Base-by-base conservation (phyloP, 1,140 invertebrate species). In the Hypsibius dujardini region DNA sequence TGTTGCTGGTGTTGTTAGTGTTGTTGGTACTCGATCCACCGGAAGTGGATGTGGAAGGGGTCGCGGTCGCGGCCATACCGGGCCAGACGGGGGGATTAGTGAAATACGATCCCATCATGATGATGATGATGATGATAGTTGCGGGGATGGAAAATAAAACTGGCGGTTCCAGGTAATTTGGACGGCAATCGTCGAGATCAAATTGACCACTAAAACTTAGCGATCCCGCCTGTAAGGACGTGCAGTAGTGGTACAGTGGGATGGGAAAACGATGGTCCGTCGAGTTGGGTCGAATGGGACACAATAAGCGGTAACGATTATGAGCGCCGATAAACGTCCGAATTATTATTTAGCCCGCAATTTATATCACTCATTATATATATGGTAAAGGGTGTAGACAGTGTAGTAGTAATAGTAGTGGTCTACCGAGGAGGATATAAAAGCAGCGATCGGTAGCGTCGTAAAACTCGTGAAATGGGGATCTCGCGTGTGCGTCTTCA, bases 281-380 rank as follows among this genome's bases (percentile, higher is more conserved):
- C 28, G 28, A 28, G 28, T 28, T 28, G 28, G 28, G 28, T 28
- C 28, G 28, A 28, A 28, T 28, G 28, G 28, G 28, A 28, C 12
- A 67, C 62, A 67, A 67, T 67, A 67, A 67, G 62, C 62, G 28
- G 12, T 67, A 67, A 67, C 62, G 62, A 67, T 67, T 67, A 67
- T 67, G 62, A 67, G 12, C 28, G 28, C 12, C 62, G 45, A 67
- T 67, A 67, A 67, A 67, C 12, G 62, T 67, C 62, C 3, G 45
- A 67, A 67, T 67, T 67, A 67, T 67, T 67, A 67, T 67, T 67
- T 67, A 67, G 62, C 12, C 12, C 12, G 45, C 12, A 67, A 67
- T 67, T 67, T 67, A 67, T 67, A 67, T 45, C 42, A 7, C 62
- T 12, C 62, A 67, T 56, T 56, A 56, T 56, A 28, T 28, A 28